Percentiles rank a stretch among this genome's conserved stretches.
phyloP scores from a whole-genome alignment of 2,113 vertebrate genomes.

The Camelus dromedarius region DNA sequence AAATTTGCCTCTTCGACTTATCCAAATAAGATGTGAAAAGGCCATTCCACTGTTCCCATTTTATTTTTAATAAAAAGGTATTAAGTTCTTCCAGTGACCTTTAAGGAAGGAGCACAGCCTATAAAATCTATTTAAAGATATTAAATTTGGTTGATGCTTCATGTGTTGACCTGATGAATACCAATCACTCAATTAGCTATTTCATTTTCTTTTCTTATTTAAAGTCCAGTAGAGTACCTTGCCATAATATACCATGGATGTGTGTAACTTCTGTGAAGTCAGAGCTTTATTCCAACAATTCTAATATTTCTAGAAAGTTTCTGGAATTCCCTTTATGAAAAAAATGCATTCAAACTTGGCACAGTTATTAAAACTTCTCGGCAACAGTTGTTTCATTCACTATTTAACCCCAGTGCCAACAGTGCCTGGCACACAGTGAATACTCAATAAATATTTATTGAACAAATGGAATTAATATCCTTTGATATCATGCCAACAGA shows the following conservation, averaged over 20 bases:
- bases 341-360: not conserved
- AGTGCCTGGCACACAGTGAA: not conserved
- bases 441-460: not conserved
- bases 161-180: conserved; percentile 56
- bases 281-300: not conserved
- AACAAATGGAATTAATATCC: not conserved
- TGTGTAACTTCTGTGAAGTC: not conserved
- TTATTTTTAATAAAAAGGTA: conserved; percentile 73
- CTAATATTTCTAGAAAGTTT: not conserved
- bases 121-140: conserved; percentile 69
- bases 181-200: conserved; percentile 58
- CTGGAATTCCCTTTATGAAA: not conserved
- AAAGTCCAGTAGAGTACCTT: not conserved
- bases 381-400: not conserved
- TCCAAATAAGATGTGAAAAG: conserved; percentile 69
- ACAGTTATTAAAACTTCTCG: not conserved
- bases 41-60: conserved; percentile 38
- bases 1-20: conserved; percentile 54
- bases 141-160: conserved; percentile 47
- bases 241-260: conserved; percentile 7
- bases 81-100: conserved; percentile 70
- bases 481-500: not conserved
- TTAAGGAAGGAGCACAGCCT: conserved; percentile 44
- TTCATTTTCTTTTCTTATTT: conserved; percentile 42
- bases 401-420: not conserved